Conservation (phyloP, 2,888 invertebrate genomes). For the Leucophora obtusa region DNA sequence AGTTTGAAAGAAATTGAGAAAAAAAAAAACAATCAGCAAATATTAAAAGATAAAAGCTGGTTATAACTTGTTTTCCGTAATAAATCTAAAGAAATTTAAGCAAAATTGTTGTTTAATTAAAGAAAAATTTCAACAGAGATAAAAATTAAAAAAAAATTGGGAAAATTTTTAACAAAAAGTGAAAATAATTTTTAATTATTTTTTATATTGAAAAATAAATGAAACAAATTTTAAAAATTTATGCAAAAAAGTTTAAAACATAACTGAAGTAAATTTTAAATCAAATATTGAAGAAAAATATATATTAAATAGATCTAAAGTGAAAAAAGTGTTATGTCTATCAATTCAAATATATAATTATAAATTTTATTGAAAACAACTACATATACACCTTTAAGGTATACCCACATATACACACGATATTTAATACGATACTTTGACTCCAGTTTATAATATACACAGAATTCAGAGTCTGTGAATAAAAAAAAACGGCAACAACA, state of each 20-base stretch:
- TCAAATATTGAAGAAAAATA: neutral
- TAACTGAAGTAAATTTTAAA: neutral
- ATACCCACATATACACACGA: conserved; percentile 23
- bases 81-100: neutral
- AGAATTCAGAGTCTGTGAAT: neutral
- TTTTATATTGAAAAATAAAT: too few species aligned
- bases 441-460: conserved; percentile 20
- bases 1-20: conserved; percentile 33
- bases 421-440: conserved; percentile 11
- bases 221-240: neutral
- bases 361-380: neutral
- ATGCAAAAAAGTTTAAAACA: neutral
- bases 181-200: neutral
- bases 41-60: conserved; percentile 42
- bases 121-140: neutral
- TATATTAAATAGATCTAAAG: neutral
- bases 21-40: conserved; percentile 16
- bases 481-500: neutral
- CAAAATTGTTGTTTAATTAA: neutral
- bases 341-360: conserved; percentile 9
- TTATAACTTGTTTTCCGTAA: conserved; percentile 47
- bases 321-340: conserved; percentile 1
- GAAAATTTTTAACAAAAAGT: conserved; percentile 2
- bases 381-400: conserved; percentile 49
- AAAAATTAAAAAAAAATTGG: neutral